Base-by-base conservation (phyloP, 2,113 vertebrate genomes). In the Piprites chloris region DNA sequence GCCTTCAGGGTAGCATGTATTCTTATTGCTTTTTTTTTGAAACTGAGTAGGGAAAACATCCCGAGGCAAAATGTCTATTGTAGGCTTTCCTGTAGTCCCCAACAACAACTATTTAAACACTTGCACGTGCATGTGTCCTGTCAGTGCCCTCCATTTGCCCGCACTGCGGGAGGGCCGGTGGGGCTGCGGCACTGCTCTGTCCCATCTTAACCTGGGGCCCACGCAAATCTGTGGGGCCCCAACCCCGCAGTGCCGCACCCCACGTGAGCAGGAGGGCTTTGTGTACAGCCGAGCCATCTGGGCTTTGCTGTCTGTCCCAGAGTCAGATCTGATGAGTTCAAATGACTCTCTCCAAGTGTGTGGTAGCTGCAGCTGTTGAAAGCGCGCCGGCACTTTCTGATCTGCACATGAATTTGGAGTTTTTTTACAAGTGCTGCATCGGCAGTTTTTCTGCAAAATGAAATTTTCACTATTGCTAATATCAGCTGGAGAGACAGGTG, bases 331-430 rank as follows among this genome's bases (percentile, higher is more conserved):
- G 67, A 79, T 82, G 87, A 73, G 87, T 94, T 94, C 78, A 79
- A 37, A 92, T 82, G 66, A 76, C 76, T 90, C 46, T 59, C 73
- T 85, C 74, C 75, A 89, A 93, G 77, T 41, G 66, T 89, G 58
- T 39, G 67, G 93, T 85, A 89, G 74, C 56, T 96, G 94, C 93
- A 96, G 95, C 94, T 96, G 91, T 44, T 91, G 89, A 91, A 85
- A 89, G 81, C 14, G 0, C 2, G 9, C 41, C 0, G 46, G 85
- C 89, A 80, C 49, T 90, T 94, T 96, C 93, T 94, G 89, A 91
- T 87, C 85, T 91, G 87, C 90, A 75, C 85, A 63, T 79, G 92
- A 96, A 93, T 96, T 88, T 55, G 85, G 74, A 81, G 53, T 5
- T 22, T 89, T 94, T 94, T 87, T 87, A 87, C 92, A 95, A 89